Evolutionary conservation across 2,888 invertebrate genomes (phyloP).

Genomic region (Ophion obscuratus): DNA sequence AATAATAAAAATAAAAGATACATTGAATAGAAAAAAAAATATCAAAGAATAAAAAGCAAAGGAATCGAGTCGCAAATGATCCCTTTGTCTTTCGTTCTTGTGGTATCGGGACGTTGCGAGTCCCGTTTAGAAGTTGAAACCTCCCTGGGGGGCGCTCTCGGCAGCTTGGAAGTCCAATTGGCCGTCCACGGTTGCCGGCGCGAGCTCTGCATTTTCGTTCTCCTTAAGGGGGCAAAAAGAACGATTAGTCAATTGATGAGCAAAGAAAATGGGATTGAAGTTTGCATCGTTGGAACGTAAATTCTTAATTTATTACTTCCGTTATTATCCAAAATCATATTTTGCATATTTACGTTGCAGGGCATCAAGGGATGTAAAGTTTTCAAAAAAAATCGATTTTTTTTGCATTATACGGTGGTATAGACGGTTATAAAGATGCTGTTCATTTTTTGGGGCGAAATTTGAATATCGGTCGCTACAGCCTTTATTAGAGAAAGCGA

Average conservation of each 20-base stretch:
- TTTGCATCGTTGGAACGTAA: too few relatives aligned
- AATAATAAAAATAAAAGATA: not conserved
- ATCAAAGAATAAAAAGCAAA: conserved; percentile 37
- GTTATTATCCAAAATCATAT: too few relatives aligned
- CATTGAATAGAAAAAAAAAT: not conserved
- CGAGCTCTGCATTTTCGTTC: conserved; percentile 70
- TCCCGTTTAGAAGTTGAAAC: conserved; percentile 75
- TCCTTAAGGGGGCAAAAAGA: conserved; percentile 70
- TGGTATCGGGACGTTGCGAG: not conserved
- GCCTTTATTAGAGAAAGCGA: too few relatives aligned
- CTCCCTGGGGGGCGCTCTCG: conserved; percentile 72
- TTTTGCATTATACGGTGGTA: too few relatives aligned
- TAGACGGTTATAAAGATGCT: too few relatives aligned
- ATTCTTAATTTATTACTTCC: too few relatives aligned
- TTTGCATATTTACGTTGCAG: too few relatives aligned
- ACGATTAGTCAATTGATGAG: not conserved
- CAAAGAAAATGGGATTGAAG: too few relatives aligned
- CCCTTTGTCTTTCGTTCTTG: not conserved
- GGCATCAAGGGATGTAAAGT: too few relatives aligned
- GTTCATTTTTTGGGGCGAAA: too few relatives aligned
- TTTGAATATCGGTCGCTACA: too few relatives aligned
- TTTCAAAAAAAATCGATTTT: not conserved
- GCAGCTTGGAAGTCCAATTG: conserved; percentile 77
- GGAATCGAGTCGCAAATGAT: conserved; percentile 7
- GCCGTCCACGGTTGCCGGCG: conserved; percentile 72